Evolutionary conservation across 2,797 vertebrate genomes (phyloP), one percentile per base, ranked within the genome.

Genomic region (Anisognathus igniventris): DNA sequence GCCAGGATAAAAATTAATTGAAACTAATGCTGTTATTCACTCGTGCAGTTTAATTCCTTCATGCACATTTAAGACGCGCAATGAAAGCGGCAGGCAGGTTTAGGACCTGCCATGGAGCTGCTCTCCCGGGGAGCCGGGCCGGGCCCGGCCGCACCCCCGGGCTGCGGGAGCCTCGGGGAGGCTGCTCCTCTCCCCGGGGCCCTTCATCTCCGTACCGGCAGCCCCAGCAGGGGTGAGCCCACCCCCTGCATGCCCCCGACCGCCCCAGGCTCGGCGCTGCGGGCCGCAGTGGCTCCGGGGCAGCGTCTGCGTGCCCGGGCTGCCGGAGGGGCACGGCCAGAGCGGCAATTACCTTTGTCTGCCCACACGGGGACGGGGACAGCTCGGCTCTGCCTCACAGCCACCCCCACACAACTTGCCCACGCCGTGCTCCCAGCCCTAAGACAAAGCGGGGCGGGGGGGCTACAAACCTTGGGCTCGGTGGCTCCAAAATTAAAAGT

Each of bases 1-100:
- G 97, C 97, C 94, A 91, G 97, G 97, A 97, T 98, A 96, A 97
- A 97, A 98, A 97, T 96, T 97, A 98, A 98, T 98, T 97, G 97
- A 98, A 98, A 97, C 97, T 98, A 97, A 98, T 97, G 97, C 97
- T 97, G 96, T 97, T 97, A 97, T 97, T 97, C 97, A 96, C 95
- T 97, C 72, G 94, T 80, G 96, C 97, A 91, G 95, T 97, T 98
- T 97, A 97, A 98, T 98, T 97, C 97, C 98, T 98, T 90, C 97
- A 93, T 92, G 97, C 97, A 90, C 97, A 91, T 97, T 97, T 88
- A 88, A 93, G 92, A 96, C 72, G 48, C 6, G 72, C 30, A 91
- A 93, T 66, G 96, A 45, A 65, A 95, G 58, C 95, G 94, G 96
- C 93, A 88, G 94, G 96, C 93, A 92, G 96, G 97, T 94, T 96